Evolutionary conservation across 1,140 invertebrate species (phyloP), one percentile per base, ranked within the genome.

Genomic region (Hypsibius dujardini): DNA sequence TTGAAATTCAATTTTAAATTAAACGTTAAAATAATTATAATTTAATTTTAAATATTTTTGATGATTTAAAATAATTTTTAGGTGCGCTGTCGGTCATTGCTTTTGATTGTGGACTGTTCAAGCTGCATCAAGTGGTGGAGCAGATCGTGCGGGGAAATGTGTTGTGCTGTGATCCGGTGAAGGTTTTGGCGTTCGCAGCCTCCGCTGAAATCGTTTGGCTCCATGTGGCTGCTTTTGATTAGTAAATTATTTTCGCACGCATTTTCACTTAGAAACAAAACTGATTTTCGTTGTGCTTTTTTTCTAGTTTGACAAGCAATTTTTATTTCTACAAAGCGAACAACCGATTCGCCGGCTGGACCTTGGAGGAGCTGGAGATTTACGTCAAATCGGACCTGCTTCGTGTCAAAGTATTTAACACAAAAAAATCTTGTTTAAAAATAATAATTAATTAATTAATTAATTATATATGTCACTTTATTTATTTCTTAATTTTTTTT

Each of bases 171-270:
- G 42, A 67, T 42, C 62, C 62, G 62, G 12, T 67, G 12, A 3
- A 15, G 12, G 42, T 42, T 42, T 15, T 67, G 62, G 7, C 12
- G 3, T n/a, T 67, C 42, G 7, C 62, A 12, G 12, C 62, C 45
- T 12, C 62, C 12, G 42, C 12, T 42, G 42, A 42, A 0, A 12
- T 67, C 12, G 12, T 15, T 42, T 67, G 62, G 62, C 62, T 67
- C 42, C 62, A 67, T n/a, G 42, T 67, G 12, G 62, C 62, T 42
- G 62, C 62, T 15, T 67, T 67, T 42, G 62, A 67, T 67, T 67
- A 15, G 62, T 67, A 67, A 67, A 42, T 67, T 3, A 0, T 45
- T n/a, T 28, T 28, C 28, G 28, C 28, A 28, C 28, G 28, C 28
- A 28, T 28, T 28, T 28, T 28, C 28, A 28, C 28, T 28, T 28